Base-by-base conservation (phyloP, 2,797 vertebrate species). In the Morus bassanus region DNA sequence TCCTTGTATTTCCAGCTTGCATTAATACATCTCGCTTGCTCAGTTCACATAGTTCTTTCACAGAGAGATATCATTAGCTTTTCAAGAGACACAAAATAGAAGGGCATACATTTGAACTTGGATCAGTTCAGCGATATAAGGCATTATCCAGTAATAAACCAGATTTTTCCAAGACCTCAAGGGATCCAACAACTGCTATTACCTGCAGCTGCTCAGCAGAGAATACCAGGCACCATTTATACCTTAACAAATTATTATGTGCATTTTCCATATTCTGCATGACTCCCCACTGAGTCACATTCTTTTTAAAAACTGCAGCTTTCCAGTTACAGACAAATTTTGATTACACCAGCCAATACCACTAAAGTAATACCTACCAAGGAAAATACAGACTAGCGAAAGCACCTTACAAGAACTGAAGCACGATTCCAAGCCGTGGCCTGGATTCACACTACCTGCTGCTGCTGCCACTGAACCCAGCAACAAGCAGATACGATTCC, bases 81-180 rank as follows among this genome's bases (percentile, higher is more conserved):
- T 86, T 72, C 82, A 79, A 79, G 31, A 88, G 33, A 65, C 35
- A 59, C 51, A 93, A 81, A 93, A 75, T 14, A 90, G 83, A 91
- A 78, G 69, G 39, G 17, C 63, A 90, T 76, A 69, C 83, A 63
- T 92, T 90, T 95, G 79, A 91, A 90, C 79, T 81, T 39, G 30
- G 33, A 83, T 88, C 57, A 86, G 54, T 64, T 82, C 90, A 81
- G 70, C 9, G 2, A 61, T 35, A 41, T 18, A 81, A 83, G 30
- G 30, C 41, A 81, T 94, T 75, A 90, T 33, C 45, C 35, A 48
- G 61, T 31, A 91, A 64, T 37, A 88, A 94, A 39, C 60, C 12
- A 45, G 33, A 43, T 74, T 95, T 39, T 85, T 27, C 57, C 80
- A 33, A 91, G 92, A 65, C 73, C 51, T 83, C 68, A 50, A 59